Base-by-base conservation (phyloP, 2,797 vertebrate genomes). In the Geotrypetes seraphini region DNA sequence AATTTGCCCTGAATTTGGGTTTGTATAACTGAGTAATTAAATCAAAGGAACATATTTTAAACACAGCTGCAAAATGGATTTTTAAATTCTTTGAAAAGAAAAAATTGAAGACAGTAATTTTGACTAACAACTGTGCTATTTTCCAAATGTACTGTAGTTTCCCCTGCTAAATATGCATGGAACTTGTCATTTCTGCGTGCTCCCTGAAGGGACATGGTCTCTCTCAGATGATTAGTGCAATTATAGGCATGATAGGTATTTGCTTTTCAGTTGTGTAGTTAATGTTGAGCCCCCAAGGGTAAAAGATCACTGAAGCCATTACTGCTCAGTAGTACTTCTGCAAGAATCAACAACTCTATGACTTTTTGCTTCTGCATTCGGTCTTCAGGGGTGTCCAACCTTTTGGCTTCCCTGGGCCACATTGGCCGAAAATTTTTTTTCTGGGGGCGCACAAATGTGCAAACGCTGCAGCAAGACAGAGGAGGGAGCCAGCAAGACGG, bases 231-330 rank as follows among this genome's bases (percentile, higher is more conserved):
- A 70, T 60, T 65, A 36, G 47, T 58, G 50, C 58, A 68, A 57
- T 46, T 40, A 49, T 39, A 41, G 42, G 29, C 29, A 56, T 47
- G 64, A 63, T 60, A 56, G 57, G 57, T 43, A 52, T 58, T 69
- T 50, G 45, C 56, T 64, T 55, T 58, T 73, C 62, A 57, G 39
- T 43, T 54, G 59, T 50, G 62, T 66, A 57, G 55, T 67, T 73
- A 75, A 76, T 68, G 44, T 43, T 60, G 50, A 65, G 50, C 57
- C 65, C n/a, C 46, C 43, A 34, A n/a, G 46, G 61, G 57, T 35
- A 53, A 43, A 37, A 56, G 34, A 53, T 53, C 61, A 66, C 27
- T 33, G 58, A 63, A 60, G 58, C 66, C 50, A 66, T 48, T 45
- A 44, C 31, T 34, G 19, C 35, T 39, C 51, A 11, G 41, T 54